Evolutionary conservation across 2,797 vertebrate species (phyloP).

Genomic region (Eospalax fontanierii): DNA sequence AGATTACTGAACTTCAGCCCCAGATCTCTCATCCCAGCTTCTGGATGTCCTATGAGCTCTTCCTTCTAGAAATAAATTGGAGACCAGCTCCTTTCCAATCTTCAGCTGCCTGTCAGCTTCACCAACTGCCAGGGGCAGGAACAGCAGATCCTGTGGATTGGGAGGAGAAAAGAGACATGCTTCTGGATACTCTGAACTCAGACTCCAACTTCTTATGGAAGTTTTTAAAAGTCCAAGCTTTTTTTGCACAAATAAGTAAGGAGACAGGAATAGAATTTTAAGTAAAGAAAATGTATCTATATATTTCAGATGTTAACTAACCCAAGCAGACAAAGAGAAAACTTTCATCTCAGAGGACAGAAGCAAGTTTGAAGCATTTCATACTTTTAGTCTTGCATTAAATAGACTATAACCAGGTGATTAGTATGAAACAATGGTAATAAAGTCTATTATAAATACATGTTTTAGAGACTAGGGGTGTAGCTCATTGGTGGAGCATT

Average conservation of each 20-base stretch:
- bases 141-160: not conserved
- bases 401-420: not conserved
- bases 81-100: not conserved
- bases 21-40: not conserved
- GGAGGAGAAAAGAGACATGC: not conserved
- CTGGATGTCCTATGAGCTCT: not conserved
- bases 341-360: not conserved
- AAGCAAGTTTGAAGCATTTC: not conserved
- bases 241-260: slow-evolving; percentile 47
- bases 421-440: not conserved
- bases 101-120: not conserved
- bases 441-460: not conserved
- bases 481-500: not conserved
- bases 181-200: not conserved
- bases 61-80: not conserved
- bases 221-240: not conserved
- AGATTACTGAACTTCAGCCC: slow-evolving; percentile 55
- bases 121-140: not conserved
- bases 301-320: slow-evolving; percentile 4
- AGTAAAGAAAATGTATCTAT: slow-evolving; percentile 19
- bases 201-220: not conserved
- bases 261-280: slow-evolving; percentile 26
- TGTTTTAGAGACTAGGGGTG: too few species aligned
- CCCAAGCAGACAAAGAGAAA: not conserved
- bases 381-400: not conserved